These are phyloP conservation scores for Patella ulyssiponensis DNA, from an alignment of 2,888 invertebrate genomes.

Conservation along the genomic window DNA sequence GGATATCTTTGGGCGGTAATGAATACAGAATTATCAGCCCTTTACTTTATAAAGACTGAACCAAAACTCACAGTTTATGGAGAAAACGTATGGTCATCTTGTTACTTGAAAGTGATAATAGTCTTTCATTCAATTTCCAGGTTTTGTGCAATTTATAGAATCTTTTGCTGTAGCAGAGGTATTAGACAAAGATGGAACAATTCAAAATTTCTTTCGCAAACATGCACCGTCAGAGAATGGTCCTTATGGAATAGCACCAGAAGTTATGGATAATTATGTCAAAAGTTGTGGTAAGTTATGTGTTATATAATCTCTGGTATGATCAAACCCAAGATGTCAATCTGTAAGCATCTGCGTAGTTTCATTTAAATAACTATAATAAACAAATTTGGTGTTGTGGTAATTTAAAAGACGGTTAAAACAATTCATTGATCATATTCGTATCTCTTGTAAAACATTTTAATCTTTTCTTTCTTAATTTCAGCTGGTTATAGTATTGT, in stretches of 20 bases:
- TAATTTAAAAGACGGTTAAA: neutral
- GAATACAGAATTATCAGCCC: neutral
- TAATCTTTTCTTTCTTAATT: constrained; percentile 43
- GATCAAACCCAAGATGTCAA: too few species aligned
- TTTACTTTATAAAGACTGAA: neutral
- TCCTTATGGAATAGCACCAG: constrained; percentile 90
- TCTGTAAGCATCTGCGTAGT: too few species aligned
- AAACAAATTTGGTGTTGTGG: neutral
- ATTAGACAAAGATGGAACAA: constrained; percentile 80
- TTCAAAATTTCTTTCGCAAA: constrained; percentile 93
- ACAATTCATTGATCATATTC: neutral
- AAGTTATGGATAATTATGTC: constrained; percentile 98
- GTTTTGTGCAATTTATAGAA: constrained; percentile 96
- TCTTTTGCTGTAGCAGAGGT: constrained; percentile 94
- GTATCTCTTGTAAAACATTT: neutral
- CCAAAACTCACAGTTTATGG: too few species aligned
- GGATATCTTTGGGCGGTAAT: neutral
- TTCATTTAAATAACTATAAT: too few species aligned
- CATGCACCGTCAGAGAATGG: constrained; percentile 89
- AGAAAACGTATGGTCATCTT: too few species aligned
- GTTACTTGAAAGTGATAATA: too few species aligned
- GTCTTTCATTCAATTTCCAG: constrained; percentile 54
- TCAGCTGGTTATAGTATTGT: constrained; percentile 96
- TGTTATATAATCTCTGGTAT: too few species aligned
- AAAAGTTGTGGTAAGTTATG: constrained; percentile 77